These are phyloP conservation scores for Ladona fulva DNA, from an alignment of 1,140 invertebrate species.

Conservation along the genomic window DNA sequence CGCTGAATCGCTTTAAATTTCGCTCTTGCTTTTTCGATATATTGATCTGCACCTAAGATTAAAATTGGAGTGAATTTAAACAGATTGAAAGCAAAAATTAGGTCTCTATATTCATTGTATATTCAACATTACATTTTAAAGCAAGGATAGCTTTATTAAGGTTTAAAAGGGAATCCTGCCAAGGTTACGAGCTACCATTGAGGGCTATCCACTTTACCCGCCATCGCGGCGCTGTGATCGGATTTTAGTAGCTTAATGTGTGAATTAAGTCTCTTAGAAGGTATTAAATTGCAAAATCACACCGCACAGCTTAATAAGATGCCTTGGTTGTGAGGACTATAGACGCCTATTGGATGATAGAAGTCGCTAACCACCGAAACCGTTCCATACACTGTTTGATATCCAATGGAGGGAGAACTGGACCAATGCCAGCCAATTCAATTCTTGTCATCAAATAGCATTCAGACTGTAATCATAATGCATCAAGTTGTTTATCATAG, in stretches of 20 bases:
- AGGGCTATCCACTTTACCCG: not conserved
- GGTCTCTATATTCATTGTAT: not conserved
- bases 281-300: not conserved
- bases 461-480: not conserved
- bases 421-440: not conserved
- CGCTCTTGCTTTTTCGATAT: not conserved
- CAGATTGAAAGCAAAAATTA: not conserved
- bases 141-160: not conserved
- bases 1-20: not conserved
- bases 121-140: not conserved
- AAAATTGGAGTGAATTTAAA: not conserved
- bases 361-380: not conserved
- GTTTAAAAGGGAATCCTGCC: not conserved
- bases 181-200: not conserved
- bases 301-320: not conserved
- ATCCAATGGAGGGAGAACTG: not conserved
- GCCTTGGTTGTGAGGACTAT: not conserved
- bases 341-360: not conserved
- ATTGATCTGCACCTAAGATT: not conserved
- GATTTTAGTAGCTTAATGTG: not conserved
- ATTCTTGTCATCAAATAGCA: conserved; percentile 6
- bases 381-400: not conserved
- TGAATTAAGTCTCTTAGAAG: not conserved
- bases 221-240: not conserved
- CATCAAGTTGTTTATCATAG: not conserved